Base-by-base conservation (phyloP, 2,797 vertebrate genomes). In the Delichon dasypus region DNA sequence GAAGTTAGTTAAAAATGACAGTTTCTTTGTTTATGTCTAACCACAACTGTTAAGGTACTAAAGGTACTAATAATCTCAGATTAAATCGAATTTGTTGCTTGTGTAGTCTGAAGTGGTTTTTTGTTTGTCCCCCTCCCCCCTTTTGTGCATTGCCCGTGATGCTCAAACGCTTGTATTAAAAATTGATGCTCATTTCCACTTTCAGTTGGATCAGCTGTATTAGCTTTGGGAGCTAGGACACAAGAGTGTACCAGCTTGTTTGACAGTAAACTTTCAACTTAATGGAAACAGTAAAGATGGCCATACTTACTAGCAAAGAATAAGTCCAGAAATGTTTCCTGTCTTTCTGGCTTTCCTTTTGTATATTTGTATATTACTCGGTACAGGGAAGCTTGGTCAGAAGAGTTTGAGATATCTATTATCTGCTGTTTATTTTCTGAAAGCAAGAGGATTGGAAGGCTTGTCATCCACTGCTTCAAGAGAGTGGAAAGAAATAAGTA, bases 111-210 rank as follows among this genome's bases (percentile, higher is more conserved):
- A 62, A 78, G 40, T 22, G 36, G 0, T 3, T n/a, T n/a, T n/a
- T 53, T 45, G 58, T n/a, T 38, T 38, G 10, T 38, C n/a, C n/a
- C n/a, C n/a, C n/a, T n/a, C n/a, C n/a, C 40, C 15, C 15, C 19
- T 18, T 17, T 22, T 22, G 17, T 38, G 29, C 11, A 3, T 18
- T 34, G 22, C 17, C 16, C 4, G 0, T 6, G 8, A 25, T 65
- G 29, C 16, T 64, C 17, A 27, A 23, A 29, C 11, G 2, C 13
- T 38, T n/a, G 3, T 29, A 27, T 66, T 55, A 19, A 70, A 50
- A 27, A 8, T 8, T 40, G 34, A 5, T 70, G 45, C 8, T 53
- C 4, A 0, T 29, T 76, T 78, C 7, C 13, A 26, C 4, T 66
- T 68, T 30, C n/a, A 47, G 1, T 30, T 67, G 45, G 26, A 29